A percentile compares a stretch with the other conserved stretches of the same genome.
phyloP scores from a whole-genome alignment of 2,797 vertebrate species.

The Thaleichthys pacificus region DNA sequence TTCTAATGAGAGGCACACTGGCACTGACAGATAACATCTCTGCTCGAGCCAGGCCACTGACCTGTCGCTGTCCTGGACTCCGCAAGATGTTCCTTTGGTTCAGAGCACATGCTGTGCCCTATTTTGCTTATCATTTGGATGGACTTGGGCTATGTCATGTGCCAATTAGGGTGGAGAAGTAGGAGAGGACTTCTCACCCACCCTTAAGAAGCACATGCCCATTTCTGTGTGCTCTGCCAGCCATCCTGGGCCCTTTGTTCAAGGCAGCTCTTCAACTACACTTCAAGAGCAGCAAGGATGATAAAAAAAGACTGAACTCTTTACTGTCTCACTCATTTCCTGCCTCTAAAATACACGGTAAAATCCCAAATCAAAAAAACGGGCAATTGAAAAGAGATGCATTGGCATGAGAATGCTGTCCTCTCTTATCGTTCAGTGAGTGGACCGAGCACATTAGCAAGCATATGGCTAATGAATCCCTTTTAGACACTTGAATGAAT shows the following conservation, averaged over 20 bases:
- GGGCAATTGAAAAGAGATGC: conserved; percentile 9
- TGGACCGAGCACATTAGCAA: conserved; percentile 33
- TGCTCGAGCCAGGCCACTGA: conserved; percentile 48
- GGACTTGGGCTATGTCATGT: conserved; percentile 61
- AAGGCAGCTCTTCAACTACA: conserved; percentile 36
- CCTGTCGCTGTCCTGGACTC: conserved; percentile 55
- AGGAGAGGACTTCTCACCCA: neutral
- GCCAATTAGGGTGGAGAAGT: conserved; percentile 53
- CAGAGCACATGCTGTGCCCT: conserved; percentile 59
- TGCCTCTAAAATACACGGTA: neutral
- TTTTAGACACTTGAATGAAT: conserved; percentile 51
- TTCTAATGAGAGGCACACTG: conserved; percentile 65
- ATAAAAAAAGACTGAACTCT: conserved; percentile 23
- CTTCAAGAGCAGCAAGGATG: conserved; percentile 47
- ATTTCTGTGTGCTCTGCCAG: conserved; percentile 55
- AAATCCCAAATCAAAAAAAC: conserved; percentile 4
- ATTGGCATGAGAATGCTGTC: conserved; percentile 25
- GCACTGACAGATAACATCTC: conserved; percentile 54
- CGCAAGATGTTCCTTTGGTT: conserved; percentile 50
- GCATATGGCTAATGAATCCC: conserved; percentile 59
- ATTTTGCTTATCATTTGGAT: conserved; percentile 64
- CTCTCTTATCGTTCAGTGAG: conserved; percentile 36
- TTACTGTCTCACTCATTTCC: neutral
- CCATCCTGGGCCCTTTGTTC: conserved; percentile 45
- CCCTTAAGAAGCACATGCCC: conserved; percentile 45